phyloP scores from a whole-genome alignment of 2,113 vertebrate genomes.

The Raja brachyura region DNA sequence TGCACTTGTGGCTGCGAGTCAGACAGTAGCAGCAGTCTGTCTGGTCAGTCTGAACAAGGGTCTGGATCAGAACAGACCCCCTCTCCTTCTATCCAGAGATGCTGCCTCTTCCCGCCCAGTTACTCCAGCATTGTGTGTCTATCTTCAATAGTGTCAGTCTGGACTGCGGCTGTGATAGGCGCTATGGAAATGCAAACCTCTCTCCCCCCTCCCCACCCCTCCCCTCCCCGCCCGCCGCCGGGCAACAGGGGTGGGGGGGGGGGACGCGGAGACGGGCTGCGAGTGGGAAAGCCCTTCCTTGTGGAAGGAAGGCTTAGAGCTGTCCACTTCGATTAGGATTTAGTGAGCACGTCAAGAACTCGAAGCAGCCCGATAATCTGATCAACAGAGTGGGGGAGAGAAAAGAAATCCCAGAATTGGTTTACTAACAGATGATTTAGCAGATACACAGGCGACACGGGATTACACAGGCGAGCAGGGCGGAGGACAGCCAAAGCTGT shows the following conservation, averaged over 20 bases:
- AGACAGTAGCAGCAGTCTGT: too few species aligned
- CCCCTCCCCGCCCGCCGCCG: too few species aligned
- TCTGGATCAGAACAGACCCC: too few species aligned
- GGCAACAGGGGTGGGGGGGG: neutral
- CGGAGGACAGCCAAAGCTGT: constrained; percentile 56
- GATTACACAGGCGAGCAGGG: constrained; percentile 72
- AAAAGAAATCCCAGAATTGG: constrained; percentile 71
- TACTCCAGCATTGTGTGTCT: too few species aligned
- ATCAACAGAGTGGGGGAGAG: constrained; percentile 67
- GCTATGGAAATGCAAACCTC: too few species aligned
- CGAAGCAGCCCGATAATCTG: constrained; percentile 72
- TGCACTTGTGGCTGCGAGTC: too few species aligned
- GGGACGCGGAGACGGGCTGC: neutral
- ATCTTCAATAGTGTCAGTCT: too few species aligned
- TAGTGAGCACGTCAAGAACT: constrained; percentile 63
- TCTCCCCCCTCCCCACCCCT: too few species aligned
- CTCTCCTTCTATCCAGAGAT: too few species aligned
- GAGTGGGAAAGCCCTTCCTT: neutral
- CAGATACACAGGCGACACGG: constrained; percentile 65
- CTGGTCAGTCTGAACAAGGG: too few species aligned
- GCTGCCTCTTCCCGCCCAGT: too few species aligned
- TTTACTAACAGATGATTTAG: constrained; percentile 77
- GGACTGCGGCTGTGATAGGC: too few species aligned
- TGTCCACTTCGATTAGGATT: constrained; percentile 81
- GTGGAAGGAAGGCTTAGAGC: constrained; percentile 55